Conservation (phyloP, 2,888 invertebrate genomes). For the Ichneumoninae sp. region DNA sequence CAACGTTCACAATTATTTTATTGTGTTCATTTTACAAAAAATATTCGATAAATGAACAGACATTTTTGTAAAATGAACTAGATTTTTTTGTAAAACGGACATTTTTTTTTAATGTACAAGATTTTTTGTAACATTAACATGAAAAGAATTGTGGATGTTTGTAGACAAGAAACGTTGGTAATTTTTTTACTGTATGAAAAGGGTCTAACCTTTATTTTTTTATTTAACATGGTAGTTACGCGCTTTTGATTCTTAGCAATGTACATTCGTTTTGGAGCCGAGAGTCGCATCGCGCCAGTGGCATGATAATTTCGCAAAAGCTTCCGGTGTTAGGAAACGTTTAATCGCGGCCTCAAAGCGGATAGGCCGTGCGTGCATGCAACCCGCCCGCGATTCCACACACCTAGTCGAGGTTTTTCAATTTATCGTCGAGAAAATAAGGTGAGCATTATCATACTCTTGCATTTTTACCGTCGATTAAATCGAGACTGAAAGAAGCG, state of each 20-base stretch:
- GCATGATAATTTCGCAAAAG: slow-evolving; percentile 54
- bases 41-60: too few relatives aligned
- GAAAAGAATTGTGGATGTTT: too few relatives aligned
- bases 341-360: slow-evolving; percentile 64
- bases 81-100: too few relatives aligned
- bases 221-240: not conserved
- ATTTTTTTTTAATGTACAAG: too few relatives aligned
- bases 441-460: not conserved
- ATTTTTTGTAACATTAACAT: too few relatives aligned
- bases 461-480: slow-evolving; percentile 4
- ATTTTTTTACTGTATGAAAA: not conserved
- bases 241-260: not conserved
- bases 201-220: not conserved
- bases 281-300: slow-evolving; percentile 30
- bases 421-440: slow-evolving; percentile 55
- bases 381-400: slow-evolving; percentile 73
- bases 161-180: too few relatives aligned
- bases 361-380: slow-evolving; percentile 59
- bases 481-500: slow-evolving; percentile 7
- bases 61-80: too few relatives aligned
- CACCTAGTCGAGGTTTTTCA: slow-evolving; percentile 77
- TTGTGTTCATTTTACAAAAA: too few relatives aligned
- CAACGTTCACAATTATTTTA: too few relatives aligned
- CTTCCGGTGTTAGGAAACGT: slow-evolving; percentile 63
- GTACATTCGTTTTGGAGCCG: slow-evolving; percentile 38